A percentile compares a stretch with the other conserved stretches of the same genome.
phyloP scores from a whole-genome alignment of 2,888 invertebrate species.

The Coenonympha glycerion region DNA sequence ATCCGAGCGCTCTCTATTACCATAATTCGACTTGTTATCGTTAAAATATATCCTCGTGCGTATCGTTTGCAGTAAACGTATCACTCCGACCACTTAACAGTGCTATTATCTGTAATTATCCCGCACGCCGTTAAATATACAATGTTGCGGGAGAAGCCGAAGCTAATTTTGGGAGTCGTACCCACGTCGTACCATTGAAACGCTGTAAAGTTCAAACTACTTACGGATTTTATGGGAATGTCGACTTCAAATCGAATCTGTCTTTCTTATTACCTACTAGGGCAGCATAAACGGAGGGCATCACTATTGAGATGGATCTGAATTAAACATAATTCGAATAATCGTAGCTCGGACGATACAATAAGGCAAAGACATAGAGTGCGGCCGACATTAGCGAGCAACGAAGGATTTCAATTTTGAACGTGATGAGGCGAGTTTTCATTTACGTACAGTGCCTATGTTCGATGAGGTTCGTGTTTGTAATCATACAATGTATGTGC shows the following conservation, averaged over 20 bases:
- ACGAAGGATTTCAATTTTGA: constrained; percentile 75
- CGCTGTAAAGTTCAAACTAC: neutral
- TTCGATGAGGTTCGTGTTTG: constrained; percentile 28
- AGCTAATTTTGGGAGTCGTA: constrained; percentile 10
- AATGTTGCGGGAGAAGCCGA: constrained; percentile 12
- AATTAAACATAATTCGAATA: constrained; percentile 76
- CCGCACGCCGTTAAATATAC: constrained; percentile 15
- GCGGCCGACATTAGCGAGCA: constrained; percentile 58
- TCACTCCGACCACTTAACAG: constrained; percentile 24
- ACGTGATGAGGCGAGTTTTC: constrained; percentile 74
- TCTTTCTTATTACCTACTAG: constrained; percentile 22
- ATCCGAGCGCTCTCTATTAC: constrained; percentile 32
- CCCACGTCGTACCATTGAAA: too few relatives aligned
- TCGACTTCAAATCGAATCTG: constrained; percentile 4
- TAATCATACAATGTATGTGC: constrained; percentile 14
- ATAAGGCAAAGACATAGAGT: constrained; percentile 73
- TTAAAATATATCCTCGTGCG: constrained; percentile 29
- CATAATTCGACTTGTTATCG: constrained; percentile 29
- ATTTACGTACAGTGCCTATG: constrained; percentile 51
- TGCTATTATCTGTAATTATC: constrained; percentile 30
- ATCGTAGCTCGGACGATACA: constrained; percentile 64
- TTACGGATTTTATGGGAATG: neutral
- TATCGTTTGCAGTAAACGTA: constrained; percentile 26
- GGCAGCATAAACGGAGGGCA: constrained; percentile 34
- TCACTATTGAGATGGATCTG: constrained; percentile 69